Evolutionary conservation across 2,888 invertebrate species (phyloP).

Genomic region (Euzophera pinguis): DNA sequence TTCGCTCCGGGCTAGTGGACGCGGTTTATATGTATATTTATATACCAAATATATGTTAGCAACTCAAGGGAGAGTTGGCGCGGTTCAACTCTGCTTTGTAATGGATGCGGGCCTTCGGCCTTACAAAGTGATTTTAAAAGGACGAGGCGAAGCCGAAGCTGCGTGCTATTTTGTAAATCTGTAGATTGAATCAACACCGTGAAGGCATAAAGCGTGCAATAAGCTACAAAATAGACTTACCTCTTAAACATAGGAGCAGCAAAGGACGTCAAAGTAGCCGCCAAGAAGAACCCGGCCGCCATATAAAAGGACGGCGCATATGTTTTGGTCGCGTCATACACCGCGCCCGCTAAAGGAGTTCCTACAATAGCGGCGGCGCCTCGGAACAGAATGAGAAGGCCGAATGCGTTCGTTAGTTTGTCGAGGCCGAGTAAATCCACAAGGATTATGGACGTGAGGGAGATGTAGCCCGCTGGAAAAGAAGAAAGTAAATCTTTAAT

Average conservation of each 20-base stretch:
- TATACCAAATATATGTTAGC: no score
- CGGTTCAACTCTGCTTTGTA: no score
- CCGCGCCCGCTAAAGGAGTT: slow-evolving; percentile 90
- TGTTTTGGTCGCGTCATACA: slow-evolving; percentile 92
- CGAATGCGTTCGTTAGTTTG: slow-evolving; percentile 97
- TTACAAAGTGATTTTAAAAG: no score
- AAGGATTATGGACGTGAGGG: slow-evolving; percentile 97
- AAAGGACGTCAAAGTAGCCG: slow-evolving; percentile 92
- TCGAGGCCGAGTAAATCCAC: slow-evolving; percentile 97
- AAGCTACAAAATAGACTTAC: slow-evolving; percentile 28
- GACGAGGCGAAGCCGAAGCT: no score
- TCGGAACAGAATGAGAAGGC: slow-evolving; percentile 95
- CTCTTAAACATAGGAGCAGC: slow-evolving; percentile 85
- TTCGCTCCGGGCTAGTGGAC: no score
- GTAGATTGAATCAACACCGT: no score
- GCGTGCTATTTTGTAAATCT: no score
- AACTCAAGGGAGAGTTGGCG: no score
- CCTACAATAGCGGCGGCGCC: slow-evolving; percentile 96
- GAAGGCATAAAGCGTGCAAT: no score
- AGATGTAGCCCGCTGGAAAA: slow-evolving; percentile 94
- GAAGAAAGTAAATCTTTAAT: no score
- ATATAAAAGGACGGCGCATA: slow-evolving; percentile 95
- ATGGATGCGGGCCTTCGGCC: no score
- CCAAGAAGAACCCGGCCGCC: slow-evolving; percentile 92
- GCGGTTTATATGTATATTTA: no score